These are phyloP conservation scores for Iguana delicatissima DNA, from an alignment of 2,797 vertebrate species.

Conservation along the genomic window DNA sequence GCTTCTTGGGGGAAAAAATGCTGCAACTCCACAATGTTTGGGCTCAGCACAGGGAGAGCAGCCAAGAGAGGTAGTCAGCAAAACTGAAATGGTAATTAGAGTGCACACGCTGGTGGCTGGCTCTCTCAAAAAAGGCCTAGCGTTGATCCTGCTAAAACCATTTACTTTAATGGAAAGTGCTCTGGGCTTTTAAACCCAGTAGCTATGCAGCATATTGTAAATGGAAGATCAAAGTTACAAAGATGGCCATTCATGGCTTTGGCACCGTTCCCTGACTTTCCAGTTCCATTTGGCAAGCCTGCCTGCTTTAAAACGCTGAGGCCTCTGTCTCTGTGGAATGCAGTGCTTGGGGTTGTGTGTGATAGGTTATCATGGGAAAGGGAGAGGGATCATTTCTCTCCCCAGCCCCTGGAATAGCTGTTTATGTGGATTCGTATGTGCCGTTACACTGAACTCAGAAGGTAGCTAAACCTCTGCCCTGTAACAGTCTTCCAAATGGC, in stretches of 20 bases:
- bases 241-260: conserved; percentile 39
- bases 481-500: neutral
- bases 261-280: conserved; percentile 22
- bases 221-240: conserved; percentile 40
- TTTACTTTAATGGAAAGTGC: conserved; percentile 36
- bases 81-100: conserved; percentile 33
- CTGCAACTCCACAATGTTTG: conserved; percentile 2
- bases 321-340: conserved; percentile 3
- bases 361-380: neutral
- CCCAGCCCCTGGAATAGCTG: neutral
- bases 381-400: neutral
- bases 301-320: conserved; percentile 15
- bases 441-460: neutral
- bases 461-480: neutral
- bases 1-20: conserved; percentile 7
- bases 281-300: conserved; percentile 19
- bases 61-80: conserved; percentile 32
- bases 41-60: conserved; percentile 14
- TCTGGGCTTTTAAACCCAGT: conserved; percentile 34
- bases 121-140: conserved; percentile 13
- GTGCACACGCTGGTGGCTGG: neutral
- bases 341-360: neutral
- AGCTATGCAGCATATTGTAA: conserved; percentile 21
- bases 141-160: conserved; percentile 24
- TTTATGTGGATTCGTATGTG: conserved; percentile 6